A percentile compares a stretch with the other conserved stretches of the same genome.
Evolutionary conservation across 2,888 invertebrate species (phyloP).

Genomic region (Chloroclystis v-ata): DNA sequence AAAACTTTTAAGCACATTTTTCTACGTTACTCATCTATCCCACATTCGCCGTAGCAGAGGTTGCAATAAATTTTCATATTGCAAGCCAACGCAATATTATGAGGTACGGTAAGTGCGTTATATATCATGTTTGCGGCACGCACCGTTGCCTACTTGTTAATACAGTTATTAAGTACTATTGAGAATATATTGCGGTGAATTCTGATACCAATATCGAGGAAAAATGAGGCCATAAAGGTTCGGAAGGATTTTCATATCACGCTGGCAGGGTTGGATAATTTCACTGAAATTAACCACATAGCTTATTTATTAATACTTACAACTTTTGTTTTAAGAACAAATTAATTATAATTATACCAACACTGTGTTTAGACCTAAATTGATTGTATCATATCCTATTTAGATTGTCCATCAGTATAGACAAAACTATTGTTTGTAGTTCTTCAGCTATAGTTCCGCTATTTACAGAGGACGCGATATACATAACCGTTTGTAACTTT

Average conservation of each 20-base stretch:
- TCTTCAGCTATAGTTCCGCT: neutral
- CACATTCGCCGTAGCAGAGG: conserved; percentile 52
- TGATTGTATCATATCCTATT: no score
- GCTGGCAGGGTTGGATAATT: neutral
- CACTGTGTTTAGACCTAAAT: no score
- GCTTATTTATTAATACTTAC: neutral
- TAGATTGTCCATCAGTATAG: neutral
- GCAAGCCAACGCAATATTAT: conserved; percentile 72
- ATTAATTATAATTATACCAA: no score
- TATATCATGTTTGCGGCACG: conserved; percentile 66
- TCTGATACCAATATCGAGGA: conserved; percentile 21
- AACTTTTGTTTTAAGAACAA: no score
- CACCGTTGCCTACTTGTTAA: conserved; percentile 57
- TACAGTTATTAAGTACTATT: conserved; percentile 47
- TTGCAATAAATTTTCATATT: conserved; percentile 76
- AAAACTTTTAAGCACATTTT: conserved; percentile 22
- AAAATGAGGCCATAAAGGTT: conserved; percentile 18
- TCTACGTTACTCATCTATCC: conserved; percentile 38
- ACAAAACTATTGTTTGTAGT: neutral
- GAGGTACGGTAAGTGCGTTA: conserved; percentile 65
- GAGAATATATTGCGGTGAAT: conserved; percentile 45
- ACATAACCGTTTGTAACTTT: conserved; percentile 52
- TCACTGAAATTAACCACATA: neutral
- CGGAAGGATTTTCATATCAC: conserved; percentile 13
- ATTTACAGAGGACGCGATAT: conserved; percentile 16